phyloP scores from a whole-genome alignment of 1,140 invertebrate genomes.

The Pogonus chalceus region DNA sequence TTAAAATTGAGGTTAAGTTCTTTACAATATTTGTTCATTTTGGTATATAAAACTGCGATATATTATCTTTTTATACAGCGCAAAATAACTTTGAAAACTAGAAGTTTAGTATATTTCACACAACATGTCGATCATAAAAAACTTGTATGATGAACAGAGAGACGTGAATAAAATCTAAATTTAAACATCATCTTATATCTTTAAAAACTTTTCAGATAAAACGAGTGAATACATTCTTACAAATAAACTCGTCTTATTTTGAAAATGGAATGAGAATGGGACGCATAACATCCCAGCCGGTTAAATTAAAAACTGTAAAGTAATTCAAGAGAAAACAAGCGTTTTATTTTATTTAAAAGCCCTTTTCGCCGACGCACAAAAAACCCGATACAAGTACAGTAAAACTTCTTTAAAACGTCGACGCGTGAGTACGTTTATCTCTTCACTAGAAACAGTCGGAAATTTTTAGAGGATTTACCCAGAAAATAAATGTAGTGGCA shows the following conservation, averaged over 20 bases:
- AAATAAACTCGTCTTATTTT: neutral
- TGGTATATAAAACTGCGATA: too few species aligned
- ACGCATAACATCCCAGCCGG: neutral
- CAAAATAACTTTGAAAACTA: too few species aligned
- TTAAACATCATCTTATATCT: conserved; percentile 5
- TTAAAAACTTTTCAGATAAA: neutral
- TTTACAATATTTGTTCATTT: too few species aligned
- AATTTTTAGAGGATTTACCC: too few species aligned
- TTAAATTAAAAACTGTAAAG: neutral
- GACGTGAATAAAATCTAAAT: neutral
- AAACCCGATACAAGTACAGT: neutral
- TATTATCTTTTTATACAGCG: too few species aligned
- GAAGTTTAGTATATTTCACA: too few species aligned
- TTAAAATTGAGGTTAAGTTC: too few species aligned
- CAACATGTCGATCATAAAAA: too few species aligned
- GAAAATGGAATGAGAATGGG: neutral
- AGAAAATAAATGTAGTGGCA: too few species aligned
- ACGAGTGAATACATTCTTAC: neutral
- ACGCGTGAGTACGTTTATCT: neutral
- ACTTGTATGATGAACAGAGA: too few species aligned
- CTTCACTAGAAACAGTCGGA: too few species aligned
- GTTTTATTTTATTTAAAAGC: neutral
- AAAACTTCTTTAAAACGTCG: neutral
- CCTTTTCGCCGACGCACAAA: neutral
- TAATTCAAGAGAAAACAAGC: neutral